Base-by-base conservation (phyloP, 2,888 invertebrate species). In the Steinernema hermaphroditum region DNA sequence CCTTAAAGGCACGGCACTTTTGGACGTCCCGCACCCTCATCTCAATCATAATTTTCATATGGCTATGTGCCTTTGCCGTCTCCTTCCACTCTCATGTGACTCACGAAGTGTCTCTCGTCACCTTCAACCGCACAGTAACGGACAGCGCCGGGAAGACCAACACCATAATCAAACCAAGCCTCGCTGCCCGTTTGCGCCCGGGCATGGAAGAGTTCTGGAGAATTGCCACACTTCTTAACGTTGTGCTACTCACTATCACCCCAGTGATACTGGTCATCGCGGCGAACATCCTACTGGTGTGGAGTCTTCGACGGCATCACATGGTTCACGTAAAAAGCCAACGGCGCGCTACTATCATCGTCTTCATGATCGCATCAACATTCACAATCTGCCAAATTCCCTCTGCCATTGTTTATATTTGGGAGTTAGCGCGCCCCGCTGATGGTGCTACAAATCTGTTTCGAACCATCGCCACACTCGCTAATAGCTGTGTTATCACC, bases 351-450 rank as follows among this genome's bases (percentile, higher is more conserved):
- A 71, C 78, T 57, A 41, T 74, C 71, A 68, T 62, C 68, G 46
- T 72, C 49, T 71, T 75, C 70, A 68, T 77, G 37, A 77, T 80
- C 29, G 78, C 78, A 4, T 71, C 73, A 27, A 80, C 79, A 8
- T 77, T 77, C 69, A 80, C 79, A 44, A 69, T 77, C 27, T 77
- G 76, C 37, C 73, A 77, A 19, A 72, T 69, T 12, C 78, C 78
- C n/a, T 77, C 78, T n/a, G 77, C 80, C 9, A 34, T 80, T 16
- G 43, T 78, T n/a, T 68, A 80, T 44, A 71, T 80, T 43, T 62
- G 44, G 43, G 77, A 80, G 41, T 62, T 80, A 22, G 44, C 77
- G 22, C 74, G 78, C 78, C 79, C 78, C 8, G 74, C 27, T 22
- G 71, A 49, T 22, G 77, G 76, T 4, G 43, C 14, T 1, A 34